Evolutionary conservation across 2,113 vertebrate genomes (phyloP), one percentile per base, ranked within the genome.

Genomic region (Corvus moneduloides): DNA sequence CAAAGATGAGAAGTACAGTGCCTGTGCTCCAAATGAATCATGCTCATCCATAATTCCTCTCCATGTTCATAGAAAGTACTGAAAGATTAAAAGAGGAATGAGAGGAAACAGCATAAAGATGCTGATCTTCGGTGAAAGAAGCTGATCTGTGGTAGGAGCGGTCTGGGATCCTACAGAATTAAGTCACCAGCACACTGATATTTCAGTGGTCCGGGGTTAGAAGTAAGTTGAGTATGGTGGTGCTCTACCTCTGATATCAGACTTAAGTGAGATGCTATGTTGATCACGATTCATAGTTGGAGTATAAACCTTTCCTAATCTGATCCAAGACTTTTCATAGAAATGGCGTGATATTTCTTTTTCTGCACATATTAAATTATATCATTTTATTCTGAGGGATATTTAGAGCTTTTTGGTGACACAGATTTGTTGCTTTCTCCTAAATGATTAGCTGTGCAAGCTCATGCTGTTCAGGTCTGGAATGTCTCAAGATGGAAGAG

Each of bases 401-500:
- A 72, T 46, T 81, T 62, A 74, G 30, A 51, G 27, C 32, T 68
- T 58, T 92, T 69, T 63, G 44, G 68, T 81, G 84, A 90, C 64
- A 64, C 35, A 56, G 51, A n/a, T 62, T 63, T 69, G 43, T 39
- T 88, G 61, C 33, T 85, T 85, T 95, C 79, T 96, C 76, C 69
- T 89, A 96, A 94, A 93, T 85, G 88, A 96, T 82, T n/a, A 78
- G 66, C 85, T 79, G 10, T 56, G 23, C 66, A 76, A 84, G 54
- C 13, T 94, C 89, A 32, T 71, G 83, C 67, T 89, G 39, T 56
- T 81, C 23, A 13, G 32, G 49, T 89, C 94, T 93, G 92, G 91
- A 84, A 75, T 63, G 73, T 95, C 85, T 96, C 84, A 77, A 74
- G 37, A 35, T 90, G 51, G 95, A 96, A 93, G 90, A 93, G 62